Conservation (phyloP, 2,113 vertebrate species). For the Eulemur rufifrons region DNA sequence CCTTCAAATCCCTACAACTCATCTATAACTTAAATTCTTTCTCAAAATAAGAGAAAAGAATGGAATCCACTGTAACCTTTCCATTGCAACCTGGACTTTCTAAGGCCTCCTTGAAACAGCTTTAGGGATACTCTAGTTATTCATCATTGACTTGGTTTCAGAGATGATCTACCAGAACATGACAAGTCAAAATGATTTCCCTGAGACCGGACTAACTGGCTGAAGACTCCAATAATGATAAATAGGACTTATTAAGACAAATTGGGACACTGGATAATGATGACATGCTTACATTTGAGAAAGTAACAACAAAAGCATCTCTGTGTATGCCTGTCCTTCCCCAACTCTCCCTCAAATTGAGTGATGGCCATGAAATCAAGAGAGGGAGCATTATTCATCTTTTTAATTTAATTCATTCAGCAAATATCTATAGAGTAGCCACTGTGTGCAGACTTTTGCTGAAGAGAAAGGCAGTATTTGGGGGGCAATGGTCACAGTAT, state of each 20-base stretch:
- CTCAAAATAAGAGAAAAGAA: not conserved
- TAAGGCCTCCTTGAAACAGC: not conserved
- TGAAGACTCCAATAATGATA: not conserved
- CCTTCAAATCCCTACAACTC: not conserved
- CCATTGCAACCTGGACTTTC: not conserved
- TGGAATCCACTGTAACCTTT: not conserved
- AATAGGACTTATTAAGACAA: not conserved
- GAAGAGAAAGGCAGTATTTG: not conserved
- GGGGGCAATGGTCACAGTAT: not conserved
- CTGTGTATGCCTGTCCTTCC: not conserved
- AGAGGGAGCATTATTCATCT: not conserved
- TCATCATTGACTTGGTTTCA: not conserved
- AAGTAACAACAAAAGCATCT: not conserved
- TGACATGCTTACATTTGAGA: not conserved
- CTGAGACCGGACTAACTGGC: not conserved
- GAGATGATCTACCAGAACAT: not conserved
- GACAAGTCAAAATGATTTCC: slow-evolving; percentile 8
- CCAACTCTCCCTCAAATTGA: not conserved
- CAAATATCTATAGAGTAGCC: not conserved
- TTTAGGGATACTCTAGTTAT: not conserved
- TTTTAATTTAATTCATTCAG: slow-evolving; percentile 9
- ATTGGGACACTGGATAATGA: not conserved
- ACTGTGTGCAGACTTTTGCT: not conserved
- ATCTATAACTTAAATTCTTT: not conserved
- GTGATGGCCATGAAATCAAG: not conserved